phyloP scores from a whole-genome alignment of 1,140 invertebrate species.

The Chironomus striatipennis region DNA sequence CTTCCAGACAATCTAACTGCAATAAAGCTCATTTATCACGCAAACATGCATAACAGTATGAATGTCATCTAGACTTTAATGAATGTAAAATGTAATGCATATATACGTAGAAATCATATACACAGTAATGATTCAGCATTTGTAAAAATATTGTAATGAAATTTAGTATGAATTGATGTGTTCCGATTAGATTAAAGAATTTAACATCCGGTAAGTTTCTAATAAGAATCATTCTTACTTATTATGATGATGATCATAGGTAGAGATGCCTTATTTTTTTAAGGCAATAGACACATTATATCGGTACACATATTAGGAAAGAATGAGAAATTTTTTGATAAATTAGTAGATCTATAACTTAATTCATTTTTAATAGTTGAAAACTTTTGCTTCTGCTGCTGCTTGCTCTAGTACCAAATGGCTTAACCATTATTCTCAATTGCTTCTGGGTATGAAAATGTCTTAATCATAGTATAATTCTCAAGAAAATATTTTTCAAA shows the following conservation, averaged over 20 bases:
- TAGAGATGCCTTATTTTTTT: no score
- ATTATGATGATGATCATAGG: background rate
- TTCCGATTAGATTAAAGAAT: background rate
- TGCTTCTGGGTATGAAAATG: slow-evolving; percentile 11
- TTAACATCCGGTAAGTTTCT: background rate
- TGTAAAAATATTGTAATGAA: background rate
- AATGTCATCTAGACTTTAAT: background rate
- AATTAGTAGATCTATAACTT: slow-evolving; percentile 18
- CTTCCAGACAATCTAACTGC: no score
- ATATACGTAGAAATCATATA: background rate
- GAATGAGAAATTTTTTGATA: background rate
- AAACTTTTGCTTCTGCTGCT: background rate
- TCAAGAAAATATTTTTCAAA: slow-evolving; percentile 7
- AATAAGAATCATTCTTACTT: background rate
- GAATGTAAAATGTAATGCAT: background rate
- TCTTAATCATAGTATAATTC: slow-evolving; percentile 18
- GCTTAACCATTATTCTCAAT: slow-evolving; percentile 8
- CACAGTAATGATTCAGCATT: background rate
- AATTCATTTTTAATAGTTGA: slow-evolving; percentile 21
- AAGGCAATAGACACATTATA: slow-evolving; percentile 4
- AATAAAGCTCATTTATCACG: no score
- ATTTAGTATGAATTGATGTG: background rate
- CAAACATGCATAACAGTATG: background rate
- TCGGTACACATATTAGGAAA: background rate
- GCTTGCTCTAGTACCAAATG: background rate